Percentiles rank a stretch among this genome's conserved stretches.
Evolutionary conservation across 2,113 vertebrate species (phyloP).

Genomic region (Semicossyphus pulcher): DNA sequence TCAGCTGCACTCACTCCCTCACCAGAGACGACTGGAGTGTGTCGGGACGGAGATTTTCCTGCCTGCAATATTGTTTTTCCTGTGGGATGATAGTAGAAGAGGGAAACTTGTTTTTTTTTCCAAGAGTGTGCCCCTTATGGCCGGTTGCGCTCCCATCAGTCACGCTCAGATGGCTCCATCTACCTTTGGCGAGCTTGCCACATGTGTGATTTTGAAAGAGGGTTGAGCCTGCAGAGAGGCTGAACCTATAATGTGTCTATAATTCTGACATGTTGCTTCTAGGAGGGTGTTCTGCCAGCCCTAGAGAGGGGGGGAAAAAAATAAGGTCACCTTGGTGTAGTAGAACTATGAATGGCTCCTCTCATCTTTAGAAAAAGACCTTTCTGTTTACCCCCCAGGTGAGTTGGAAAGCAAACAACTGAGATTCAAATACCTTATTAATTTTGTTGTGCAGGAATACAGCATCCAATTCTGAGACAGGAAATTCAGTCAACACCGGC

Average conservation of each 20-base stretch:
- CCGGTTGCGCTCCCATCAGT: slow-evolving; percentile 45
- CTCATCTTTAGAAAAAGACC: not conserved
- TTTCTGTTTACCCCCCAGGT: slow-evolving; percentile 4
- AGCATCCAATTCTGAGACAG: no score
- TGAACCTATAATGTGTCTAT: slow-evolving; percentile 48
- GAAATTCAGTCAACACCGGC: no score
- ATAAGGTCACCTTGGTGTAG: slow-evolving; percentile 33
- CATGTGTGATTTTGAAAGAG: slow-evolving; percentile 49
- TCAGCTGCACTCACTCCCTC: slow-evolving; percentile 27
- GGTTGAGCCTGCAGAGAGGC: slow-evolving; percentile 23
- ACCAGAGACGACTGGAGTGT: slow-evolving; percentile 39
- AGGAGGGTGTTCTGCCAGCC: slow-evolving; percentile 2
- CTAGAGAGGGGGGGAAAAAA: slow-evolving; percentile 3
- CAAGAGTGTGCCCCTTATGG: slow-evolving; percentile 27
- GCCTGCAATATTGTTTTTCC: slow-evolving; percentile 14
- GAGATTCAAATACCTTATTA: not conserved
- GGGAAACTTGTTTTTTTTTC: slow-evolving; percentile 37
- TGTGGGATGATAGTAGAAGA: slow-evolving; percentile 18
- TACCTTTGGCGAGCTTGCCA: slow-evolving; percentile 44
- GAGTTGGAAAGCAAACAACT: not conserved
- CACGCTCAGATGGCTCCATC: slow-evolving; percentile 48
- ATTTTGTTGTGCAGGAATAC: not conserved
- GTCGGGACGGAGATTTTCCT: slow-evolving; percentile 29
- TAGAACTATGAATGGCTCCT: not conserved
- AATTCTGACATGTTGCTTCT: slow-evolving; percentile 43